These are phyloP conservation scores for Andinoacara biseriatus DNA, from an alignment of 2,113 vertebrate species.

Conservation along the genomic window DNA sequence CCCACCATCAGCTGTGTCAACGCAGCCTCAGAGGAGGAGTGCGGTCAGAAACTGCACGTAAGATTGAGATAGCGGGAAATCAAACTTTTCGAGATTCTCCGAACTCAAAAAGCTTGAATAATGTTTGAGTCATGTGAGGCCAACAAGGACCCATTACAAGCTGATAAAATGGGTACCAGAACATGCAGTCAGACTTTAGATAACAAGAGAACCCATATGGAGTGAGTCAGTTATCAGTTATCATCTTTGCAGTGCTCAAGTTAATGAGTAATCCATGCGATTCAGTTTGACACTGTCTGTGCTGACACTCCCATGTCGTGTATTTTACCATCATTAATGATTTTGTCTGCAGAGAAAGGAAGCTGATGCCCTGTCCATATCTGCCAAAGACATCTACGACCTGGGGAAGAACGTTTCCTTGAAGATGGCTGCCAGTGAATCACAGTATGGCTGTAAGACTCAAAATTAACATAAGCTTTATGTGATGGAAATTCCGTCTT, in stretches of 20 bases:
- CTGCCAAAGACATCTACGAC: constrained; percentile 81
- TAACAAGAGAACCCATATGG: background rate
- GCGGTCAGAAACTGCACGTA: constrained; percentile 85
- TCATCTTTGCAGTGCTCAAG: background rate
- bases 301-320: background rate
- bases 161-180: background rate
- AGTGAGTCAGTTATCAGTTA: background rate
- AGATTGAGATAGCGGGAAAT: constrained; percentile 32
- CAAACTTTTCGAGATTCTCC: background rate
- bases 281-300: background rate
- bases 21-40: constrained; percentile 73
- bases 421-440: constrained; percentile 88
- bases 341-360: constrained; percentile 76
- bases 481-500: too few species aligned
- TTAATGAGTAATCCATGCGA: background rate
- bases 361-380: constrained; percentile 87
- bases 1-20: constrained; percentile 82
- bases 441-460: constrained; percentile 76
- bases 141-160: background rate
- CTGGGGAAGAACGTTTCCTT: constrained; percentile 82
- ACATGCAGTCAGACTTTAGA: constrained; percentile 16
- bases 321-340: background rate
- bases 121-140: background rate
- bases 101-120: background rate
- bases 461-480: too few species aligned